These are phyloP conservation scores for Bombus turneri DNA, from an alignment of 1,140 invertebrate species.

Conservation along the genomic window DNA sequence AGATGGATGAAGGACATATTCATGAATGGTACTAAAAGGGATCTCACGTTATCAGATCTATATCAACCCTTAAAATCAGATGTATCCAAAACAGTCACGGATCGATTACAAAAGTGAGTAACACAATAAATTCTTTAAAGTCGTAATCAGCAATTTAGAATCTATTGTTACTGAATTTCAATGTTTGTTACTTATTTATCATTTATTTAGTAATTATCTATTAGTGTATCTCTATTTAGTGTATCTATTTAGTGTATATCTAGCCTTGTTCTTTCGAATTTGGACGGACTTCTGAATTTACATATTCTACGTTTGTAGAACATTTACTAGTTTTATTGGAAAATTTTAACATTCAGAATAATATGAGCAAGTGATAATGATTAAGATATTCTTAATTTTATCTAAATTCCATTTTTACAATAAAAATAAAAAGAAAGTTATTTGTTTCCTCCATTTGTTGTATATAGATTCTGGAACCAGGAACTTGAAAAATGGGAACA, in stretches of 20 bases:
- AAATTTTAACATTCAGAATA: too few species aligned
- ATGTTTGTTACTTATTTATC: neutral
- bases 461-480: conserved; percentile 80
- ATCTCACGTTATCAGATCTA: conserved; percentile 83
- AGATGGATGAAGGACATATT: conserved; percentile 84
- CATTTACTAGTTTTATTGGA: too few species aligned
- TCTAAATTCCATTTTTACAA: neutral
- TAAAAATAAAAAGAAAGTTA: neutral
- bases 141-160: neutral
- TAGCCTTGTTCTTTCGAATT: too few species aligned
- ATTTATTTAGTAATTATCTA: too few species aligned
- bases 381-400: too few species aligned
- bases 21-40: conserved; percentile 80
- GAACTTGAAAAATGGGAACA: conserved; percentile 81
- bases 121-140: neutral
- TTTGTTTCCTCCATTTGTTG: neutral
- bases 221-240: too few species aligned
- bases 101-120: conserved; percentile 82
- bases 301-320: too few species aligned
- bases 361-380: too few species aligned
- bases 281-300: neutral
- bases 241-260: too few species aligned
- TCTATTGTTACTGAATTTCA: neutral
- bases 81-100: conserved; percentile 81
- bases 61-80: conserved; percentile 83